Base-by-base conservation (phyloP, 1,140 invertebrate species). In the Holotrichia oblita region DNA sequence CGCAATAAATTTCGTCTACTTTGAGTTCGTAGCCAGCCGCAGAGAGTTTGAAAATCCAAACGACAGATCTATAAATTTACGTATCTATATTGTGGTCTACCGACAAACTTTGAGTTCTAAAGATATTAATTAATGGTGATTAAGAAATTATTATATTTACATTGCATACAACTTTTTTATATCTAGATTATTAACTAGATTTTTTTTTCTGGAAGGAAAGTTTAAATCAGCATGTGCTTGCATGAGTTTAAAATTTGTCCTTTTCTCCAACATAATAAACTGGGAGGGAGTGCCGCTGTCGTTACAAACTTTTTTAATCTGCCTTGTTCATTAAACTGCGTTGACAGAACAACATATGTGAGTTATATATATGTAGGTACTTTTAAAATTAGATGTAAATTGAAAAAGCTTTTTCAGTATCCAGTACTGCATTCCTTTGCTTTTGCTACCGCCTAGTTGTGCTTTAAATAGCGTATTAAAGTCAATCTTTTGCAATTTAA, bases 61-160 rank as follows among this genome's bases (percentile, higher is more conserved):
- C 17, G 48, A 55, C 48, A 55, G 48, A 55, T 55, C 48, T 17
- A 55, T 55, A 55, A 55, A 55, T 55, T 55, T 55, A 55, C 48
- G 48, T 55, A 55, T 55, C 48, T 55, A 6, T 55, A 55, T 14
- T 17, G 27, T 34, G 48, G 48, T 55, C 48, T 55, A 17, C 14
- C 12, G 48, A 55, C 48, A 17, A 55, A 55, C 14, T 17, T 55
- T 6, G 14, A 14, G n/a, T 55, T 55, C 48, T 17, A 55, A 48
- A 48, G 44, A 48, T 48, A 14, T 48, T 48, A 48, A 48, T 48
- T 48, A 48, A 48, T 12, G 44, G 44, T n/a, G 44, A 48, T 48
- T 48, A 12, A 48, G n/a, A n/a, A 48, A 48, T 48, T 14, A 48
- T 3, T 12, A 48, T 12, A 10, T n/a, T n/a, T n/a, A n/a, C n/a